Evolutionary conservation across 2,888 invertebrate species (phyloP), one percentile per base, ranked within the genome.

Genomic region (Stenotaenia linearis): DNA sequence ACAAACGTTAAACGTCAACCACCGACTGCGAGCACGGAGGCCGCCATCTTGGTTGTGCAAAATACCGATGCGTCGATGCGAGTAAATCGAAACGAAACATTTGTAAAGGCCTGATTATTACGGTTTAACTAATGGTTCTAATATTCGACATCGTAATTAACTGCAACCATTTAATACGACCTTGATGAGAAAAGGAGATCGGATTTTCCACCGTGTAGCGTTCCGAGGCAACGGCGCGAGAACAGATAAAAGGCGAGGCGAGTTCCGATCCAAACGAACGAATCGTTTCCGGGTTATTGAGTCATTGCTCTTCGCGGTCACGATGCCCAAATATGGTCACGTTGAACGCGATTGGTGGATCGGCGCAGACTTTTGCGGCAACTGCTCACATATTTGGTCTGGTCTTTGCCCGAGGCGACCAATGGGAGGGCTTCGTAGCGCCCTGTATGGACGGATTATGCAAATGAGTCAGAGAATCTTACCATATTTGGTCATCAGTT

Each of bases 201-300:
- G 69, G 69, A 10, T 69, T 69, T 28, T 69, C 69, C 69, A 28
- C 69, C 1, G 28, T 6, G 5, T 28, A 1, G 12, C 10, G 69
- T 10, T 12, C 10, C 25, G 15, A 69, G 9, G 10, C 69, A 69
- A 1, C 28, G 15, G 28, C n/a, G 25, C 69, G 69, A 69, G 69
- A 69, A 69, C 9, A 15, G 28, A 28, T 25, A 69, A 69, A 69
- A 69, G 69, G 69, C 28, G 69, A 69, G 25, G 23, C 69, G 69
- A 69, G 69, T 69, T 69, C 69, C 69, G 69, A 23, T 69, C 25
- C 69, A n/a, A 23, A 23, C 69, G 69, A 75, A 35, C 9, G 21
- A 75, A 78, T 21, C 61, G 78, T 78, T 78, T 78, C 78, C 78
- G 78, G 78, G 78, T 78, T 56, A 78, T 56, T 78, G 78, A 78